Evolutionary conservation across 2,888 invertebrate species (phyloP), one percentile per base, ranked within the genome.

Genomic region (Polyploca ridens): DNA sequence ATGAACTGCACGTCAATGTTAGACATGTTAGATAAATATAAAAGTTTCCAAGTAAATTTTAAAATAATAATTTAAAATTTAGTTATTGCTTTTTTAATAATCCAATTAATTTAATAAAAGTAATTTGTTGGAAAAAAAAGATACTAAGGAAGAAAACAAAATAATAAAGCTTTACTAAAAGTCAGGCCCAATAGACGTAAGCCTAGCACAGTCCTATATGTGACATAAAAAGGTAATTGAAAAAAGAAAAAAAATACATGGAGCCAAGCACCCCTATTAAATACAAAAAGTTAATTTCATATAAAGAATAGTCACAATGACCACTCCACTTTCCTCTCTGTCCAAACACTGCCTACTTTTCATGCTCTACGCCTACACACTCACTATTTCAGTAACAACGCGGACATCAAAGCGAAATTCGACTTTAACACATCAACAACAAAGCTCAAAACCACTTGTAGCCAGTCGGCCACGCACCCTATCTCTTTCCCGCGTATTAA

Each of bases 401-500:
- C 74, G 74, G 74, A 73, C 73, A 71, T 75, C 73, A 83, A 79
- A 74, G 77, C 76, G 67, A 86, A 87, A 83, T 83, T 83, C 82
- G 77, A 86, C 90, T 80, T 82, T 89, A 88, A 82, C 71, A 62
- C 72, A 62, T 64, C 46, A 63, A 66, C n/a, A 66, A 72, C 77
- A 90, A 76, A 82, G 89, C 78, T 79, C 68, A 84, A 76, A 86
- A 77, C 85, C 66, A 75, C 68, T 63, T 70, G 69, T 67, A 66
- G 58, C 63, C 62, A 46, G 54, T 71, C 65, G 73, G 68, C 68
- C 78, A 88, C 87, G 89, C 89, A 90, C 88, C 89, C 90, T 85
- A 84, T 93, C 93, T 91, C 91, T 93, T 90, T 93, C 90, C 82
- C 91, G 88, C 92, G 88, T 91, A 93, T 93, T 94, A 94, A 94